A percentile compares a stretch with the other conserved stretches of the same genome.
These are phyloP conservation scores for Trichogramma evanescens DNA, from an alignment of 2,888 invertebrate genomes.

Conservation along the genomic window DNA sequence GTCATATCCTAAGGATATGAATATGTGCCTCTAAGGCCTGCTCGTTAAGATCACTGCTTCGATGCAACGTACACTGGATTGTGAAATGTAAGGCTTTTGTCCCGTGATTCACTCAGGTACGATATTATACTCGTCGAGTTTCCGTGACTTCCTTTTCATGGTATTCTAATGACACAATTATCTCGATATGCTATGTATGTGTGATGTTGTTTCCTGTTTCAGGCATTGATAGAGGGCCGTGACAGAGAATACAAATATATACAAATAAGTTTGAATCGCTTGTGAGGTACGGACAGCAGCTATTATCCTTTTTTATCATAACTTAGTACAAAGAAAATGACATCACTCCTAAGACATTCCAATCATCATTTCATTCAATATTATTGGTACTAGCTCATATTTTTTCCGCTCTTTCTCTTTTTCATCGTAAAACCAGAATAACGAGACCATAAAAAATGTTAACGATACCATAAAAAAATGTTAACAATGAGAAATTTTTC, in stretches of 20 bases:
- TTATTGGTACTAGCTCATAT: background rate
- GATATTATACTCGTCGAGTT: no score
- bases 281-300: no score
- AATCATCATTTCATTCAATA: background rate
- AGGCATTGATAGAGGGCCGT: slow-evolving; percentile 18
- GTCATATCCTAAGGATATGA: no score
- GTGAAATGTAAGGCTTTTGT: no score
- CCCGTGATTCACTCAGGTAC: no score
- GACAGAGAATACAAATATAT: background rate
- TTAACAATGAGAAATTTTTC: no score
- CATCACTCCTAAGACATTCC: background rate
- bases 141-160: slow-evolving; percentile 23
- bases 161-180: slow-evolving; percentile 36
- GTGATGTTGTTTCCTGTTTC: slow-evolving; percentile 36
- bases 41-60: no score
- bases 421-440: background rate
- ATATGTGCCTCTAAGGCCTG: no score
- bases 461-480: no score
- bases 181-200: slow-evolving; percentile 29
- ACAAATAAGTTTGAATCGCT: background rate
- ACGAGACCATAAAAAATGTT: no score
- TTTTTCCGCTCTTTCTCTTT: background rate
- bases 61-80: no score
- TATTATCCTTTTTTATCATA: background rate
- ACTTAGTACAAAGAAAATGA: background rate